A percentile compares a stretch with the other conserved stretches of the same genome.
phyloP scores from a whole-genome alignment of 2,113 vertebrate genomes.

The Notarius quadriscutis region DNA sequence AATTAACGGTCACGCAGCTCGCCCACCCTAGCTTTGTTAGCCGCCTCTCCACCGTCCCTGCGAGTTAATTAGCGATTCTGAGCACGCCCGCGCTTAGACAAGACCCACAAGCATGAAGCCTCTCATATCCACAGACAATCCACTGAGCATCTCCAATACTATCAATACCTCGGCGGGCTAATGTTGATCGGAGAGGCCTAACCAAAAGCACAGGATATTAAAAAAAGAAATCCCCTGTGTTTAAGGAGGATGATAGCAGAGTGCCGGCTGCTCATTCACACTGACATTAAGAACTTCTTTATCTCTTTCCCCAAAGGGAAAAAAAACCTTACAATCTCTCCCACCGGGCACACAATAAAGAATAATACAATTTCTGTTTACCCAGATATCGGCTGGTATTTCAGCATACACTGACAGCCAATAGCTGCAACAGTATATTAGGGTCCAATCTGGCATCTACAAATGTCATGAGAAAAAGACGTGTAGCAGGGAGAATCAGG shows the following conservation, averaged over 20 bases:
- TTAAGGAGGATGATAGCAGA: conserved; percentile 56
- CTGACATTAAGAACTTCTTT: conserved; percentile 91
- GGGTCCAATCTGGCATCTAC: conserved; percentile 86
- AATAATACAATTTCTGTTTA: conserved; percentile 90
- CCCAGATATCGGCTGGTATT: conserved; percentile 90
- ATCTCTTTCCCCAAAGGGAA: conserved; percentile 79
- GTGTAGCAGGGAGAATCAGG: conserved; percentile 45
- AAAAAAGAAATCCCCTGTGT: conserved; percentile 67
- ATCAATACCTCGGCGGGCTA: conserved; percentile 53
- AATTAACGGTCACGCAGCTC: conserved; percentile 53
- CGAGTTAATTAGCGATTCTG: conserved; percentile 63
- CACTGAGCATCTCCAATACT: conserved; percentile 54
- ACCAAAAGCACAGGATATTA: conserved; percentile 70
- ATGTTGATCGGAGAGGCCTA: conserved; percentile 43
- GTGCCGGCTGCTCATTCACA: conserved; percentile 70
- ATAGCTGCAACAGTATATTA: conserved; percentile 78
- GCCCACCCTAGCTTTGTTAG: conserved; percentile 50
- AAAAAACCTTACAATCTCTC: conserved; percentile 74
- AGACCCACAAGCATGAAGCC: conserved; percentile 49
- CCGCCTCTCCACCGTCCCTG: conserved; percentile 31
- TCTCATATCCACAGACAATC: conserved; percentile 57
- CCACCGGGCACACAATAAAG: conserved; percentile 81
- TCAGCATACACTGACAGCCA: conserved; percentile 79
- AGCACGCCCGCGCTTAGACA: conserved; percentile 42
- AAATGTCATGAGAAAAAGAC: conserved; percentile 84